phyloP scores from a whole-genome alignment of 1,140 invertebrate species.

The Neodiprion pinetum region DNA sequence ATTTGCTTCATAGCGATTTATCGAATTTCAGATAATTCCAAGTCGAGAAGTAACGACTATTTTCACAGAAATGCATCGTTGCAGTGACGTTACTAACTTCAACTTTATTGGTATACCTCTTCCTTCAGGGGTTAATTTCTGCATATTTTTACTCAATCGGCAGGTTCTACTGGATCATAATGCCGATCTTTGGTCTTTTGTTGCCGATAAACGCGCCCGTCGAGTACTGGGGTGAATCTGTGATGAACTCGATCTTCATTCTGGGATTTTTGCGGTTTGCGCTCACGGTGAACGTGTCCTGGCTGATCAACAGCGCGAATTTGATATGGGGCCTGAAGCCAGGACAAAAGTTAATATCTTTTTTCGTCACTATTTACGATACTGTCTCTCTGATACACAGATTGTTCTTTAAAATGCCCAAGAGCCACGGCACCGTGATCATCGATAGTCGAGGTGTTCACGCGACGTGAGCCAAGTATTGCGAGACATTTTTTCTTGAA shows the following conservation, averaged over 20 bases:
- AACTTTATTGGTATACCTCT: too few relatives aligned
- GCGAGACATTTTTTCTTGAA: too few relatives aligned
- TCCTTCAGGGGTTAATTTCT: not conserved
- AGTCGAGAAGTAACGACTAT: too few relatives aligned
- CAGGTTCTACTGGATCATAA: constrained; percentile 77
- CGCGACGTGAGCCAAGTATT: constrained; percentile 10
- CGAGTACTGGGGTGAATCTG: constrained; percentile 76
- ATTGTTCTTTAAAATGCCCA: constrained; percentile 47
- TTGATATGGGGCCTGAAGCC: constrained; percentile 75
- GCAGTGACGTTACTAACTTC: too few relatives aligned
- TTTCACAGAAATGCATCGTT: too few relatives aligned
- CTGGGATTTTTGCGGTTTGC: constrained; percentile 72
- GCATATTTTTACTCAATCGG: constrained; percentile 31
- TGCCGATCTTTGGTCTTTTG: constrained; percentile 69
- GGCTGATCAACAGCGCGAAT: constrained; percentile 74
- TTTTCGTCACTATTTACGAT: constrained; percentile 46
- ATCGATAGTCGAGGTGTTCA: constrained; percentile 43
- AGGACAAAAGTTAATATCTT: constrained; percentile 70
- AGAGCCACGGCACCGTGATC: constrained; percentile 47
- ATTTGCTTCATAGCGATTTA: not conserved
- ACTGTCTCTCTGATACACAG: constrained; percentile 41
- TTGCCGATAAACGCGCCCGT: constrained; percentile 77
- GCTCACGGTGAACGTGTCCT: constrained; percentile 67
- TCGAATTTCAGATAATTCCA: too few relatives aligned
- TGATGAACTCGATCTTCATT: constrained; percentile 67